A percentile compares a stretch with the other conserved stretches of the same genome.
Evolutionary conservation across 2,888 invertebrate genomes (phyloP).

Genomic region (Eulithis testata): DNA sequence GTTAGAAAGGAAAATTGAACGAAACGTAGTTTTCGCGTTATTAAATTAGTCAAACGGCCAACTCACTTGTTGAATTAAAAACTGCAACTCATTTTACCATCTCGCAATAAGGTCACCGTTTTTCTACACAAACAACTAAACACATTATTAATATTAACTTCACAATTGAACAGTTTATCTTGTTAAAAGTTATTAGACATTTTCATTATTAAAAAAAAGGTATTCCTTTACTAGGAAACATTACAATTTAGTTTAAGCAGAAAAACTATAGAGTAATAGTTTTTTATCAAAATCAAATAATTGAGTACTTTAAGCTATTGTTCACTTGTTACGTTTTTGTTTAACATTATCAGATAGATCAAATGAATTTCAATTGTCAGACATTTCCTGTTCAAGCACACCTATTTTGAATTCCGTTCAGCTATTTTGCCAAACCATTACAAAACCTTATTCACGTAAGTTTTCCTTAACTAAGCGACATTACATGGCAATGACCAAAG

Average conservation of each 20-base stretch:
- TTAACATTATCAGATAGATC: constrained; percentile 46
- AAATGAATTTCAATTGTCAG: constrained; percentile 47
- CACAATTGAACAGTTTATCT: too few species aligned
- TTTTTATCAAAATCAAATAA: constrained; percentile 34
- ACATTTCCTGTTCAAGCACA: constrained; percentile 49
- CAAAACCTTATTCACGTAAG: constrained; percentile 36
- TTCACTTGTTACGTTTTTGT: constrained; percentile 36
- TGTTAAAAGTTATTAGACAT: too few species aligned
- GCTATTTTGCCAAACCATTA: constrained; percentile 25
- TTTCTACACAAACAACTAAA: constrained; percentile 1
- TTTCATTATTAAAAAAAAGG: background rate
- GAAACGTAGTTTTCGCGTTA: constrained; percentile 16
- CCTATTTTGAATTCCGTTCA: constrained; percentile 51
- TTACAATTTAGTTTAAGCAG: constrained; percentile 6
- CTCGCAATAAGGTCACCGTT: constrained; percentile 25
- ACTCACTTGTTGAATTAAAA: constrained; percentile 21
- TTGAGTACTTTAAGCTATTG: constrained; percentile 31
- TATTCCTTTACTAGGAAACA: constrained; percentile 9
- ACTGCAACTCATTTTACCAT: constrained; percentile 29
- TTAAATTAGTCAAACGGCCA: constrained; percentile 34
- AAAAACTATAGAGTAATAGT: constrained; percentile 15
- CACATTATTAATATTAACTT: too few species aligned
- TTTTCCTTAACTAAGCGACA: constrained; percentile 45
- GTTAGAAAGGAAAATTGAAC: constrained; percentile 11
- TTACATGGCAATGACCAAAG: constrained; percentile 51